These are phyloP conservation scores for Carduelis carduelis DNA, from an alignment of 2,797 vertebrate species.

Conservation along the genomic window DNA sequence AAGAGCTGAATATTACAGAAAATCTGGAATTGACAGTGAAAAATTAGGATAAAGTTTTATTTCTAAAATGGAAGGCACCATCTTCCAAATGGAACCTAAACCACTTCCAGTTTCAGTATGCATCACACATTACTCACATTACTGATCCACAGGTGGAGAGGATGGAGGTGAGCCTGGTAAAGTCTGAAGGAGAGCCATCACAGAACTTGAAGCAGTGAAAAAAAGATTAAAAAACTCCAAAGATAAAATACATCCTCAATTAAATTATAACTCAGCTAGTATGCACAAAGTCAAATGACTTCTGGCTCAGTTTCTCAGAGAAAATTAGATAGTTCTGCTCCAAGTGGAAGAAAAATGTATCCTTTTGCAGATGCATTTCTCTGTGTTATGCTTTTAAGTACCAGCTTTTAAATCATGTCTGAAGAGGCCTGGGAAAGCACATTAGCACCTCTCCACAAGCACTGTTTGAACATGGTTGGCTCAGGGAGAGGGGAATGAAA, in stretches of 20 bases:
- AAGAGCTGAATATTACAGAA: not conserved
- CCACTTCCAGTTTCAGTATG: not conserved
- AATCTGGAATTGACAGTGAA: not conserved
- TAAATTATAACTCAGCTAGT: not conserved
- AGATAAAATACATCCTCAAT: not conserved
- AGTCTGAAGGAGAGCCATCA: not conserved
- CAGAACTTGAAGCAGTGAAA: not conserved
- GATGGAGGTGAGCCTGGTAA: not conserved
- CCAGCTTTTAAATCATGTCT: not conserved
- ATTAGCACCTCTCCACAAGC: not conserved
- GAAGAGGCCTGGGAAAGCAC: not conserved
- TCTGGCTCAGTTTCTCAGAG: not conserved
- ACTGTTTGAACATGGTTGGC: not conserved
- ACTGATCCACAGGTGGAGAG: not conserved
- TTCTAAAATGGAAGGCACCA: not conserved
- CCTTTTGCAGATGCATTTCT: not conserved
- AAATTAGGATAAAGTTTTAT: not conserved
- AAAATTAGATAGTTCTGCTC: not conserved
- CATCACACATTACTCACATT: not conserved
- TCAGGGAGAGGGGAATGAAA: not conserved
- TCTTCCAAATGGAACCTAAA: not conserved
- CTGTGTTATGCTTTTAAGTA: constrained; percentile 5
- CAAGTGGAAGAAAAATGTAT: not conserved
- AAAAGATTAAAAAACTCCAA: not conserved
- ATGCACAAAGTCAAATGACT: not conserved